phyloP scores from a whole-genome alignment of 1,140 invertebrate genomes.

The Littorina saxatilis region DNA sequence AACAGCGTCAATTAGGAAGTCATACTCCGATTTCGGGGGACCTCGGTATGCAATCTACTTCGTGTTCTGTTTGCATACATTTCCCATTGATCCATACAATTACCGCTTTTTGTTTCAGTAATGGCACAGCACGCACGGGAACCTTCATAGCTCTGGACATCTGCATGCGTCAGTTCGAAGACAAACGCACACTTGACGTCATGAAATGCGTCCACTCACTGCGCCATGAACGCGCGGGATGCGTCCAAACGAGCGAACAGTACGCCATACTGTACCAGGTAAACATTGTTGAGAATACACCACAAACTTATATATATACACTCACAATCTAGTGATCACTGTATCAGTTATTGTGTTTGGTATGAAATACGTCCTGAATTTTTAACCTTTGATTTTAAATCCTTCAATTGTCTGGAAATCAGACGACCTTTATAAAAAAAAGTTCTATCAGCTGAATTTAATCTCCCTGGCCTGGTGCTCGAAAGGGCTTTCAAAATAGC shows the following conservation, averaged over 20 bases:
- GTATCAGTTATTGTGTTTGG: not conserved
- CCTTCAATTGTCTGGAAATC: too few species aligned
- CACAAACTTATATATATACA: not conserved
- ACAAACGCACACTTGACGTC: slow-evolving; percentile 86
- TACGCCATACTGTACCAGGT: slow-evolving; percentile 84
- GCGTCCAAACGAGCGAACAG: slow-evolving; percentile 88
- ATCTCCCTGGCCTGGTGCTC: too few species aligned
- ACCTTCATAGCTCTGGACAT: slow-evolving; percentile 91
- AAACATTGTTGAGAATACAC: slow-evolving; percentile 18
- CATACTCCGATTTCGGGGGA: too few species aligned
- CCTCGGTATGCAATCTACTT: too few species aligned
- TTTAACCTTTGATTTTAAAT: too few species aligned
- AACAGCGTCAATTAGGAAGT: too few species aligned
- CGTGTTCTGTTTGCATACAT: too few species aligned
- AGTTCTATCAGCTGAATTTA: too few species aligned
- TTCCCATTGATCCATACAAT: too few species aligned
- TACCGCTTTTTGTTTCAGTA: slow-evolving; percentile 76
- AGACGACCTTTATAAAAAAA: too few species aligned
- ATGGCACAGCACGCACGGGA: slow-evolving; percentile 93
- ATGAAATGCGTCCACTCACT: slow-evolving; percentile 89
- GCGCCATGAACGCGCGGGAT: slow-evolving; percentile 89
- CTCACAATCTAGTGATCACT: not conserved
- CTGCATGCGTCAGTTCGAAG: slow-evolving; percentile 89
- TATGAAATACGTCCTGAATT: not conserved
- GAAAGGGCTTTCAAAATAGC: too few species aligned